Conservation (phyloP, 1,140 invertebrate species). For the Drusus annulatus region DNA sequence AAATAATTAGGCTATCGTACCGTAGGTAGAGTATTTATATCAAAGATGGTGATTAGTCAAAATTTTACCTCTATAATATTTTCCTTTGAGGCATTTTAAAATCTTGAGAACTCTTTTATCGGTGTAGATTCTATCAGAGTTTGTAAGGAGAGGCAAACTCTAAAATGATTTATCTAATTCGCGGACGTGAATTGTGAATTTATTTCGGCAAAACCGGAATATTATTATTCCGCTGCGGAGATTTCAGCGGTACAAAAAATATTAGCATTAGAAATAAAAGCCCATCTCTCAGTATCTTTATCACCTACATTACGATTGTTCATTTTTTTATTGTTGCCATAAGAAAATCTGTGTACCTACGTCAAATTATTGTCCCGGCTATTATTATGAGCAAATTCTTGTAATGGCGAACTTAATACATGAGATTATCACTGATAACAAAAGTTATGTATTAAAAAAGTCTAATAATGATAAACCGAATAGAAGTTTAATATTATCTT, state of each 20-base stretch:
- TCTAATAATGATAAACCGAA: no score
- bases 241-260: background rate
- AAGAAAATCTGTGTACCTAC: background rate
- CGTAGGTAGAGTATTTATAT: background rate
- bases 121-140: background rate
- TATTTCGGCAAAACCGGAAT: constrained; percentile 2
- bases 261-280: background rate
- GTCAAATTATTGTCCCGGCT: no score
- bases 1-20: no score
- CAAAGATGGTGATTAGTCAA: background rate
- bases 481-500: no score
- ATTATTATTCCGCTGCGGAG: background rate
- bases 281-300: background rate
- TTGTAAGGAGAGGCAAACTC: background rate
- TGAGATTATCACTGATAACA: no score
- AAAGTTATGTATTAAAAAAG: no score
- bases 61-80: background rate
- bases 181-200: constrained; percentile 18
- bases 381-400: no score
- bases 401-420: no score
- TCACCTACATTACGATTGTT: background rate
- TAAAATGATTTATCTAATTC: constrained; percentile 30
- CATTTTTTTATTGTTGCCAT: constrained; percentile 1
- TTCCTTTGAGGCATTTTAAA: background rate
- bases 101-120: background rate